Percentiles rank a stretch among this genome's conserved stretches.
Conservation (phyloP, 1,140 invertebrate species). For the Danaus melanippus region DNA sequence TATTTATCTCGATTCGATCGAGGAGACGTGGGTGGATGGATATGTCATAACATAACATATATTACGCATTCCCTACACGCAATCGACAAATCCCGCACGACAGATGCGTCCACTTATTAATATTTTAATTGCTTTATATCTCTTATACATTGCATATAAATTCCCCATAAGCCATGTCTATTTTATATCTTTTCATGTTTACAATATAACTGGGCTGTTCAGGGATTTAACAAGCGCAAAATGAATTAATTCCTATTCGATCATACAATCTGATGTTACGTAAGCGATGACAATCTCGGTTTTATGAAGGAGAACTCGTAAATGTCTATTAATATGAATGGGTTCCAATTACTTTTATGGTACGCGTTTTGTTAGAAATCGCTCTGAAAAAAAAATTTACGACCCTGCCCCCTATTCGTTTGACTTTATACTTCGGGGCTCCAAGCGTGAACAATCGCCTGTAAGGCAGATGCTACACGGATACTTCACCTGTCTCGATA, state of each 20-base stretch:
- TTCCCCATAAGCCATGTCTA: too few relatives aligned
- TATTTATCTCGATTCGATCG: slow-evolving; percentile 58
- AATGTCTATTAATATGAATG: slow-evolving; percentile 73
- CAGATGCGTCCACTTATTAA: slow-evolving; percentile 14
- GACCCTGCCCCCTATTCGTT: slow-evolving; percentile 54
- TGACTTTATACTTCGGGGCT: slow-evolving; percentile 45
- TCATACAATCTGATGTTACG: slow-evolving; percentile 45
- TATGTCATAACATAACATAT: slow-evolving; percentile 48
- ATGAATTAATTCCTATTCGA: slow-evolving; percentile 52
- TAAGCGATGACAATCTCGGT: slow-evolving; percentile 68
- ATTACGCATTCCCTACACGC: slow-evolving; percentile 22
- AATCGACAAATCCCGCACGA: slow-evolving; percentile 9
- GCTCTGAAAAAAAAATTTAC: slow-evolving; percentile 63
- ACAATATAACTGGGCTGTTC: slow-evolving; percentile 18
- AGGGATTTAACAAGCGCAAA: slow-evolving; percentile 51
- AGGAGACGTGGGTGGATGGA: slow-evolving; percentile 41
- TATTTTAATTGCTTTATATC: slow-evolving; percentile 12
- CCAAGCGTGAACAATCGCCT: slow-evolving; percentile 40
- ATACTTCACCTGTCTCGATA: not conserved
- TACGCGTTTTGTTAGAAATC: slow-evolving; percentile 64
- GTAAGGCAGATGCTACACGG: slow-evolving; percentile 40
- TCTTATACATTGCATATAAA: too few relatives aligned
- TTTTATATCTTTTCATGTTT: not conserved
- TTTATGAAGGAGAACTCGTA: slow-evolving; percentile 66
- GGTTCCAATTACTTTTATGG: slow-evolving; percentile 70